Base-by-base conservation (phyloP, 2,888 invertebrate genomes). In the Xanthorhoe spadicearia region DNA sequence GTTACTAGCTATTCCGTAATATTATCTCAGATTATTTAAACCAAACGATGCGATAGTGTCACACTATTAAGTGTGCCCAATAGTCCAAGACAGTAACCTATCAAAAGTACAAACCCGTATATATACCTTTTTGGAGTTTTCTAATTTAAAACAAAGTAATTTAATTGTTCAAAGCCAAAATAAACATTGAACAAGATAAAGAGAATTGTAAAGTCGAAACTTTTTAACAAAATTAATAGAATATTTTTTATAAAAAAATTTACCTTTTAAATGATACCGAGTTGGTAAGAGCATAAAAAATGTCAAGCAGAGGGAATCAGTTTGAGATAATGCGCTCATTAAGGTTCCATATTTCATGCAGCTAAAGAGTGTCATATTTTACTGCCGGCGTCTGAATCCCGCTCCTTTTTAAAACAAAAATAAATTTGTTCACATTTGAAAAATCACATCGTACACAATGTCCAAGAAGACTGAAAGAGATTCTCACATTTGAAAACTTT, bases 291-390 rank as follows among this genome's bases (percentile, higher is more conserved):
- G 13, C 38, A 43, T 43, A 38, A 38, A 51, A 54, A 38, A 54
- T 38, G 54, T 54, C 54, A 54, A 43, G 38, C 38, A 43, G 13
- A 43, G 38, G n/a, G 13, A 43, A 43, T 43, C 38, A 38, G 54
- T 58, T 32, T 49, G 64, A 64, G 59, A 64, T 64, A 64, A 64
- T 54, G 43, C 38, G 38, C 38, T 43, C 43, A 64, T 64, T 64
- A 64, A 50, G 17, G 49, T 50, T 17, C 18, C 63, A 66, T 66
- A 66, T 61, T 66, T 61, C 62, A 61, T 61, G 56, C 48, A 46
- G 57, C 48, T 64, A 48, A 49, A 64, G 23, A 58, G 59, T 43
- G 9, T 48, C 49, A 58, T 64, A 64, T 59, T 59, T 59, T 53
- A 58, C 57, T 51, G 55, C 13, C 38, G 35, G 48, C 54, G 48